Conservation (phyloP, 2,113 vertebrate species). For the Isurus oxyrinchus region DNA sequence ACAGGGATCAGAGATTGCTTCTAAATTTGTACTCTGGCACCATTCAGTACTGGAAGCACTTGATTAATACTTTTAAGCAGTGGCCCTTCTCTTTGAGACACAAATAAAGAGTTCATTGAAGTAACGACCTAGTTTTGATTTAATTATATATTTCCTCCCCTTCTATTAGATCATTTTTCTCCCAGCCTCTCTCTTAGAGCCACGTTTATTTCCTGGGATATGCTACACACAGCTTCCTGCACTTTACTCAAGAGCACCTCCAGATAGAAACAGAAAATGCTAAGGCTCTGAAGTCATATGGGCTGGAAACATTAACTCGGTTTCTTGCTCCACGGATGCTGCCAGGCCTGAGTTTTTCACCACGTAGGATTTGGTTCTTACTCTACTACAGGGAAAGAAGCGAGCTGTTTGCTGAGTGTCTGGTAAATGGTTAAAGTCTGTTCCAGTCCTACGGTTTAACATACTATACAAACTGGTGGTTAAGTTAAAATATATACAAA, state of each 20-base stretch:
- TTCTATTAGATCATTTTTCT: not conserved
- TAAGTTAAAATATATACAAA: too few relatives aligned
- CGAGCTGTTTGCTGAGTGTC: too few relatives aligned
- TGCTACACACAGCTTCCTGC: not conserved
- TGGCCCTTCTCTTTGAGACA: not conserved
- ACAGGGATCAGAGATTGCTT: not conserved
- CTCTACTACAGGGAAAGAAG: too few relatives aligned
- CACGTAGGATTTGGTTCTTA: too few relatives aligned
- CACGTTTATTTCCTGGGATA: not conserved
- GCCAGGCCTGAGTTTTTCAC: too few relatives aligned
- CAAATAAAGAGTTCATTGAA: not conserved
- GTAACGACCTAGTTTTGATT: not conserved
- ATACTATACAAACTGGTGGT: too few relatives aligned
- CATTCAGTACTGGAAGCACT: not conserved
- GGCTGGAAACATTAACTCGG: too few relatives aligned
- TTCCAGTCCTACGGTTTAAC: too few relatives aligned
- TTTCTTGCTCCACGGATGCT: too few relatives aligned
- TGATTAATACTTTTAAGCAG: not conserved
- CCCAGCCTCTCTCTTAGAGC: not conserved
- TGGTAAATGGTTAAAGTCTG: too few relatives aligned
- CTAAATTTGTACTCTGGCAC: slow-evolving; percentile 4
- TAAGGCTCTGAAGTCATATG: too few relatives aligned
- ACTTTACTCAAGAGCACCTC: not conserved
- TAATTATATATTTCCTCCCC: not conserved
- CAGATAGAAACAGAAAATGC: not conserved